A percentile compares a stretch with the other conserved stretches of the same genome.
Conservation (phyloP, 2,888 invertebrate genomes). For the Nowickia ferox region DNA sequence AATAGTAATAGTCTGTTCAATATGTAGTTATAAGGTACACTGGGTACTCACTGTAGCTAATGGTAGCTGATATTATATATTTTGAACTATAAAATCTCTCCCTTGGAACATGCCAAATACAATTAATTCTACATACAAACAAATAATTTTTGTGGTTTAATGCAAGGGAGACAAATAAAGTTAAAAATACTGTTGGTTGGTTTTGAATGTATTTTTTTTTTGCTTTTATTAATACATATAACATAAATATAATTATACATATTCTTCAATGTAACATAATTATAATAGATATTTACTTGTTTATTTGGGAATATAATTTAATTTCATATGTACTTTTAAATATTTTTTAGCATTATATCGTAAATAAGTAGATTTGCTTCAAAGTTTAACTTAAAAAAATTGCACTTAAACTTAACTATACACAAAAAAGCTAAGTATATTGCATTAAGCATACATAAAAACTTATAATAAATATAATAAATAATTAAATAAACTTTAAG, state of each 20-base stretch:
- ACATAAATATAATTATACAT: slow-evolving; percentile 1
- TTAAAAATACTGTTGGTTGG: too few relatives aligned
- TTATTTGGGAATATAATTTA: slow-evolving; percentile 54
- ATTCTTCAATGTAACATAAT: slow-evolving; percentile 50
- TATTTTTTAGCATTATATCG: slow-evolving; percentile 35
- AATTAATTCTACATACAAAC: too few relatives aligned
- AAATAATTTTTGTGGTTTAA: too few relatives aligned
- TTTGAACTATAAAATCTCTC: too few relatives aligned
- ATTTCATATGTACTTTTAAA: slow-evolving; percentile 24
- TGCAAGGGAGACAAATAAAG: too few relatives aligned
- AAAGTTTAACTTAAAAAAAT: slow-evolving; percentile 38
- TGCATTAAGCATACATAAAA: not conserved
- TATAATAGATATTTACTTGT: slow-evolving; percentile 44
- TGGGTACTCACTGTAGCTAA: too few relatives aligned
- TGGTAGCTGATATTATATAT: too few relatives aligned
- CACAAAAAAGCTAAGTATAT: slow-evolving; percentile 53
- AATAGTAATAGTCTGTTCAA: too few relatives aligned
- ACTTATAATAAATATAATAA: not conserved
- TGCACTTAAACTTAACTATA: slow-evolving; percentile 65
- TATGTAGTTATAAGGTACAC: too few relatives aligned
- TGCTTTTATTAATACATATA: slow-evolving; percentile 27
- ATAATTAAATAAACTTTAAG: not conserved
- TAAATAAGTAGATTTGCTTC: slow-evolving; percentile 11
- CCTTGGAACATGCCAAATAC: too few relatives aligned
- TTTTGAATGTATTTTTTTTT: not conserved